Percentiles rank a stretch among this genome's conserved stretches.
Evolutionary conservation across 2,113 vertebrate species (phyloP).

Genomic region (Hemiprocne comata): DNA sequence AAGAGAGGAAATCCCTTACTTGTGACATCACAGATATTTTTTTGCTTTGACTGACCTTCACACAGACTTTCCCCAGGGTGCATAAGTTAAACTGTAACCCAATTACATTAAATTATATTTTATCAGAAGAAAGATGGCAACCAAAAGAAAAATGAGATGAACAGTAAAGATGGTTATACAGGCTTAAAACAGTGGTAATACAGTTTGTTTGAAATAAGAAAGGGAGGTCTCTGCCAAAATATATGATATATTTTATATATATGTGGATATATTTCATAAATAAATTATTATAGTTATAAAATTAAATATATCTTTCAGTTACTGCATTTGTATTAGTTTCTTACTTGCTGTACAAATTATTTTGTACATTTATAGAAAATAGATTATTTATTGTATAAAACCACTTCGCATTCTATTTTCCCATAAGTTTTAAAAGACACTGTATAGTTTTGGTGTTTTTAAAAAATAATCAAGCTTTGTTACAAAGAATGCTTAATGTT

Average conservation of each 20-base stretch:
- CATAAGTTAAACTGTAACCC: not conserved
- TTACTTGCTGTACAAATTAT: slow-evolving; percentile 28
- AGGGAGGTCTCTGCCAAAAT: slow-evolving; percentile 48
- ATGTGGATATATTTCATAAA: slow-evolving; percentile 63
- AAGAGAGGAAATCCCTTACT: slow-evolving; percentile 12
- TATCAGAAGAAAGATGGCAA: not conserved
- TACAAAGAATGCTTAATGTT: not conserved
- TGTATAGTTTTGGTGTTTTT: not conserved
- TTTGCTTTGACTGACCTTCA: not conserved
- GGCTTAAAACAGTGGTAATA: not conserved
- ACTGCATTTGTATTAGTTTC: slow-evolving; percentile 27
- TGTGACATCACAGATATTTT: not conserved
- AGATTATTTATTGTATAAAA: slow-evolving; percentile 75
- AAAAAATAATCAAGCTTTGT: not conserved
- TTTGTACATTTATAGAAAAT: slow-evolving; percentile 56
- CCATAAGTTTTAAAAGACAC: not conserved
- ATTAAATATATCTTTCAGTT: slow-evolving; percentile 13
- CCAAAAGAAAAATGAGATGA: not conserved
- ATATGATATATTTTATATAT: slow-evolving; percentile 63
- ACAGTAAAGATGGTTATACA: not conserved
- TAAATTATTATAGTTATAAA: slow-evolving; percentile 68
- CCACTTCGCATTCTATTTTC: not conserved
- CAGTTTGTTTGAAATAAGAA: slow-evolving; percentile 7
- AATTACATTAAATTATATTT: not conserved
- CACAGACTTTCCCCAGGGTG: not conserved